These are phyloP conservation scores for Hemiprocne comata DNA, from an alignment of 2,113 vertebrate species.

Conservation along the genomic window DNA sequence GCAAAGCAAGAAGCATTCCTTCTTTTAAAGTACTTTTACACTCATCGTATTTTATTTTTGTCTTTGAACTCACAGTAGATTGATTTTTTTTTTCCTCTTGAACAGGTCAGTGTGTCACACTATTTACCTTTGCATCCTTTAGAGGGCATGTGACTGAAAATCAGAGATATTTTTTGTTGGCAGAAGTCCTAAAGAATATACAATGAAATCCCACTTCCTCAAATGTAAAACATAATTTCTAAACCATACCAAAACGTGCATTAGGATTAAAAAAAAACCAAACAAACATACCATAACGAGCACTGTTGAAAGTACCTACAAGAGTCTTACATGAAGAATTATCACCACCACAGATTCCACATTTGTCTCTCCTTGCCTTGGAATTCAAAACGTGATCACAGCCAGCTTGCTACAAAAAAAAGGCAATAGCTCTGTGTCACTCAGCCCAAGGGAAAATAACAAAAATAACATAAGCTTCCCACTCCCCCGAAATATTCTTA, in stretches of 20 bases:
- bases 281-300: conserved; percentile 87
- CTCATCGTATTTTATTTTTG: background rate
- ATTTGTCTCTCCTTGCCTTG: conserved; percentile 92
- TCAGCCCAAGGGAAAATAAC: background rate
- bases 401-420: conserved; percentile 89
- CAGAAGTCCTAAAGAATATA: background rate
- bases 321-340: conserved; percentile 93
- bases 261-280: background rate
- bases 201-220: background rate
- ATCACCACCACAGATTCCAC: conserved; percentile 95
- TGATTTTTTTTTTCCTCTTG: background rate
- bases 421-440: background rate
- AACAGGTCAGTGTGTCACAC: background rate
- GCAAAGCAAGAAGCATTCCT: background rate
- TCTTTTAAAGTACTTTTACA: background rate
- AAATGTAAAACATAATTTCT: background rate
- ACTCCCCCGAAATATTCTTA: background rate
- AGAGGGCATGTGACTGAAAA: background rate
- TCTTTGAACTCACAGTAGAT: background rate
- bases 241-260: background rate
- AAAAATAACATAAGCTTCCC: background rate
- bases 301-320: conserved; percentile 91
- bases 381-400: conserved; percentile 96
- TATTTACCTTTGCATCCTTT: background rate
- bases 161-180: background rate